Percentiles rank a stretch among this genome's conserved stretches.
phyloP scores from a whole-genome alignment of 2,797 vertebrate species.

The Eulemur coronatus region DNA sequence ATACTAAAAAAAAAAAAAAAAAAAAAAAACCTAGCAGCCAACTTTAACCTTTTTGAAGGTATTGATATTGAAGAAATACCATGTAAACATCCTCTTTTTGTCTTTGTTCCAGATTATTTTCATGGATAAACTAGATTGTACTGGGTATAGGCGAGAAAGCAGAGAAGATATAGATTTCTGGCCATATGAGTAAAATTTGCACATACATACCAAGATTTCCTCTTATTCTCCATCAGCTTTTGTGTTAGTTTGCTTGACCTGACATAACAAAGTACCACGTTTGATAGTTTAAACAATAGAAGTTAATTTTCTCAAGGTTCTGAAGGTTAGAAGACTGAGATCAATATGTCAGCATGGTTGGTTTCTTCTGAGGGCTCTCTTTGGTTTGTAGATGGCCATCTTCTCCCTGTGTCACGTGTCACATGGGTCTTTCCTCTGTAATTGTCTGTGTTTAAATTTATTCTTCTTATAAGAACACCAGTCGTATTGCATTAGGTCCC shows the following conservation, averaged over 20 bases:
- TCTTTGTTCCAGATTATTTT: background rate
- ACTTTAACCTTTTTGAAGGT: background rate
- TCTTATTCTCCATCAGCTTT: background rate
- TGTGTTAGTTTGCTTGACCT: background rate
- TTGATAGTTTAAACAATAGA: background rate
- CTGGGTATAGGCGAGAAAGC: background rate
- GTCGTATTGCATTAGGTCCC: background rate
- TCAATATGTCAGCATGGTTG: background rate
- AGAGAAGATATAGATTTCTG: background rate
- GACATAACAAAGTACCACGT: background rate
- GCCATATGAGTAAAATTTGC: background rate
- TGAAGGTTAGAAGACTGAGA: background rate
- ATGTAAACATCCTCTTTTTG: background rate
- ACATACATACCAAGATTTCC: background rate
- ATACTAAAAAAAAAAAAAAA: background rate
- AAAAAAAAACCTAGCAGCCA: background rate
- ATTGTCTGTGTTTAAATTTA: background rate
- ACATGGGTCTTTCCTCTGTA: background rate
- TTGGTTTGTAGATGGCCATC: background rate
- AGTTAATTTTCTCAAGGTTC: background rate
- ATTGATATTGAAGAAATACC: background rate
- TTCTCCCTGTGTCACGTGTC: rapidly evolving
- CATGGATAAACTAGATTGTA: background rate
- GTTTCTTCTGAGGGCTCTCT: background rate
- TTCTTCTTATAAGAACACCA: background rate